A percentile compares a stretch with the other conserved stretches of the same genome.
Evolutionary conservation across 2,888 invertebrate genomes (phyloP).

Genomic region (Nematopogon swammerdamellus): DNA sequence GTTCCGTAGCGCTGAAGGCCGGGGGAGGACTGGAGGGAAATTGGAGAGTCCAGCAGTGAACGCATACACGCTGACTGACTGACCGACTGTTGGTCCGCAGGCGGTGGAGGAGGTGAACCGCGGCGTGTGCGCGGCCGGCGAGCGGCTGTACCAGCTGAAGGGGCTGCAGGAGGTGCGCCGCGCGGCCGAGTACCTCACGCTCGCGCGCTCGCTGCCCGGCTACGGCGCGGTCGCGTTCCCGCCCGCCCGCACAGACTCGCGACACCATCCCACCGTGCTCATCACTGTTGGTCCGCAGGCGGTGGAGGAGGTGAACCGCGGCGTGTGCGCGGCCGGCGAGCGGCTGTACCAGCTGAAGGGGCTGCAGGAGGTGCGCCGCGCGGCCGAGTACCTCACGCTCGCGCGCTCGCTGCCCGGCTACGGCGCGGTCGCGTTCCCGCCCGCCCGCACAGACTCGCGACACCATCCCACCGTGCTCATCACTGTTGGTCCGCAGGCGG

Average conservation of each 20-base stretch:
- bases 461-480: slow-evolving; percentile 68
- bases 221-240: slow-evolving; percentile 95
- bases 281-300: slow-evolving; percentile 71
- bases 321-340: slow-evolving; percentile 85
- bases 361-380: slow-evolving; percentile 81
- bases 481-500: slow-evolving; percentile 70
- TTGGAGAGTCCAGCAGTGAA: too few species aligned
- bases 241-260: slow-evolving; percentile 81
- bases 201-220: slow-evolving; percentile 84
- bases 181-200: slow-evolving; percentile 79
- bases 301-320: slow-evolving; percentile 93
- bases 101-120: slow-evolving; percentile 95
- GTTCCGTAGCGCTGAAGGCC: too few species aligned
- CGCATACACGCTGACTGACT: too few species aligned
- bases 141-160: slow-evolving; percentile 93
- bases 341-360: slow-evolving; percentile 95
- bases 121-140: slow-evolving; percentile 85
- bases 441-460: slow-evolving; percentile 78
- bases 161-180: slow-evolving; percentile 85
- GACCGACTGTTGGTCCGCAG: too few species aligned
- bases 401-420: slow-evolving; percentile 64
- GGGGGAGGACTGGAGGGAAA: too few species aligned
- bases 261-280: slow-evolving; percentile 64
- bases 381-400: slow-evolving; percentile 79
- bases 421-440: slow-evolving; percentile 92